These are phyloP conservation scores for Mallotus villosus DNA, from an alignment of 2,797 vertebrate genomes.

Conservation along the genomic window DNA sequence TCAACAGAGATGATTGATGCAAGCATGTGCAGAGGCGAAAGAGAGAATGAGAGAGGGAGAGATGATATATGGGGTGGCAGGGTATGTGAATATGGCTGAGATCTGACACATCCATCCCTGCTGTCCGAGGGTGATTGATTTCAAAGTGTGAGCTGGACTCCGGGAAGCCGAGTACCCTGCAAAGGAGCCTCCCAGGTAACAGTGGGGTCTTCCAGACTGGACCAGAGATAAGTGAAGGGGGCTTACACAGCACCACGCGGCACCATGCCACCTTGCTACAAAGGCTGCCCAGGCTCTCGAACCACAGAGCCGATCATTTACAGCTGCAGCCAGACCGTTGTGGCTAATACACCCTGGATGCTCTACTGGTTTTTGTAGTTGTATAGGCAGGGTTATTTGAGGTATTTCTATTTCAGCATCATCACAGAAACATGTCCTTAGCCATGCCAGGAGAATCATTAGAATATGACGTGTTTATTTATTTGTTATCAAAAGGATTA, in stretches of 20 bases:
- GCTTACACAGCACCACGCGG: slow-evolving; percentile 52
- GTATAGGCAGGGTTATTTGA: no score
- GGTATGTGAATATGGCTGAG: slow-evolving; percentile 58
- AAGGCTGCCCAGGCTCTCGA: slow-evolving; percentile 38
- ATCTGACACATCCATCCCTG: slow-evolving; percentile 67
- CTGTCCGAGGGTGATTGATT: slow-evolving; percentile 71
- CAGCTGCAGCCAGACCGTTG: slow-evolving; percentile 19
- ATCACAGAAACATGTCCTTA: no score
- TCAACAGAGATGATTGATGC: slow-evolving; percentile 41
- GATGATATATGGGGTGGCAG: slow-evolving; percentile 66
- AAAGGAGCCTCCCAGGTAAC: slow-evolving; percentile 62
- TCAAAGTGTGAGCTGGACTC: slow-evolving; percentile 57
- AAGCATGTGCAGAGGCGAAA: background rate
- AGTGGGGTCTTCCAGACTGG: slow-evolving; percentile 51
- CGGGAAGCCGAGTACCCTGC: slow-evolving; percentile 52
- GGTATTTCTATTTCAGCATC: no score
- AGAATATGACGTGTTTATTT: no score
- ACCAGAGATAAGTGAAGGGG: slow-evolving; percentile 63
- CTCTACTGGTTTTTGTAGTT: no score
- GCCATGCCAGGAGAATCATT: no score
- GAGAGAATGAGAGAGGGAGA: background rate
- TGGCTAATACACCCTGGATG: slow-evolving; percentile 17
- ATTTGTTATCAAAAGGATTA: no score
- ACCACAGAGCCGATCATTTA: slow-evolving; percentile 61
- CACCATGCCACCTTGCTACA: slow-evolving; percentile 51